Conservation (phyloP, 1,140 invertebrate species). For the Listronotus oregonensis region DNA sequence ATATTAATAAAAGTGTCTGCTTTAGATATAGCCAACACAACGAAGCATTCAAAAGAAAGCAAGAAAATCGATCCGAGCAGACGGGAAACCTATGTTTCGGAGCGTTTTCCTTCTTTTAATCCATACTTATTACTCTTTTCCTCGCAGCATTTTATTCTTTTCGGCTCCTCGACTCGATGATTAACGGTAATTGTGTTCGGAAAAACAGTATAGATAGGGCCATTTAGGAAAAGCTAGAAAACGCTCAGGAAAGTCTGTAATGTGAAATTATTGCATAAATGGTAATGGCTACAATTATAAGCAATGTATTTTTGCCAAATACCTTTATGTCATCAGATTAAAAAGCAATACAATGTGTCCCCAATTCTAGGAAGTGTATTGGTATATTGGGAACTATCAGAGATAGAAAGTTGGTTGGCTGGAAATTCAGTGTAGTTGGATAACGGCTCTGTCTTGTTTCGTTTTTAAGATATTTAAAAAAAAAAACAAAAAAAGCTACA, state of each 20-base stretch:
- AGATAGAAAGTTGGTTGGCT: too few relatives aligned
- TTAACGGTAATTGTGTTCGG: conserved; percentile 52
- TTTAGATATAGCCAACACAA: conserved; percentile 2
- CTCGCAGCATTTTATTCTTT: conserved; percentile 48
- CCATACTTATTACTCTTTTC: conserved; percentile 54
- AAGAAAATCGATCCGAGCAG: conserved; percentile 31
- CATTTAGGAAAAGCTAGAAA: conserved; percentile 31
- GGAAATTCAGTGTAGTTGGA: too few relatives aligned
- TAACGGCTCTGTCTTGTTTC: too few relatives aligned
- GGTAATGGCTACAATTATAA: background rate
- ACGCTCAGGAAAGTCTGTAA: conserved; percentile 17
- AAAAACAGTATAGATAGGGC: conserved; percentile 48
- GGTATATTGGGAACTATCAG: too few relatives aligned
- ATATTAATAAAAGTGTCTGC: background rate
- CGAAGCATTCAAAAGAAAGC: conserved; percentile 14
- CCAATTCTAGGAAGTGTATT: too few relatives aligned
- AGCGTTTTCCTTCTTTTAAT: conserved; percentile 49
- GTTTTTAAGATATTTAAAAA: too few relatives aligned
- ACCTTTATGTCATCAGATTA: too few relatives aligned
- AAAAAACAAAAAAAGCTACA: too few relatives aligned
- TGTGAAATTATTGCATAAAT: conserved; percentile 12
- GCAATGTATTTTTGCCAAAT: too few relatives aligned
- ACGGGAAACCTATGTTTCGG: conserved; percentile 45
- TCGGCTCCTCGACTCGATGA: conserved; percentile 48
- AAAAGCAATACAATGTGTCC: too few relatives aligned